These are phyloP conservation scores for Myrmecophaga tridactyla DNA, from an alignment of 2,113 vertebrate species.

Conservation along the genomic window DNA sequence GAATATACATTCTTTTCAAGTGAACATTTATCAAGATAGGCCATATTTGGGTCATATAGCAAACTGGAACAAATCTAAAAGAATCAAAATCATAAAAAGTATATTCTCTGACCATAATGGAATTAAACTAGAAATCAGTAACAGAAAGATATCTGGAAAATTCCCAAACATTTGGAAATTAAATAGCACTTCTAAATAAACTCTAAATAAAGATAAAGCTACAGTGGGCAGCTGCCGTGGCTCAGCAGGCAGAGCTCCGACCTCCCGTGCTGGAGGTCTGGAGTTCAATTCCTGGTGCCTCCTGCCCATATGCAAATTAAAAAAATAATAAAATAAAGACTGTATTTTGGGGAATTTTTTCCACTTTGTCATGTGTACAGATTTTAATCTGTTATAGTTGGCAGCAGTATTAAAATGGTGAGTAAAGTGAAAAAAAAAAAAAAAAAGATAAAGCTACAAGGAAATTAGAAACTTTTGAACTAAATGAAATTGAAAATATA, in stretches of 20 bases:
- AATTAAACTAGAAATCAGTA: background rate
- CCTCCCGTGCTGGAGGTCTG: too few species aligned
- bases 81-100: background rate
- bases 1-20: background rate
- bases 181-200: background rate
- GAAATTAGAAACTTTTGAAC: slow-evolving; percentile 9
- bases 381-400: slow-evolving; percentile 81
- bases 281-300: too few species aligned
- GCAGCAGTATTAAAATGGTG: slow-evolving; percentile 88
- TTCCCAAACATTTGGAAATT: background rate
- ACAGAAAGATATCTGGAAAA: background rate
- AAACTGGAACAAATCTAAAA: background rate
- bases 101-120: background rate
- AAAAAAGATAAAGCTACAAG: background rate
- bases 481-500: background rate
- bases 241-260: too few species aligned
- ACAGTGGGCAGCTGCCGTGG: too few species aligned
- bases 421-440: slow-evolving; percentile 82
- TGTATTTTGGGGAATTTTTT: slow-evolving; percentile 65
- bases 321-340: too few species aligned
- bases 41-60: background rate
- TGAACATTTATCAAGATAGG: background rate
- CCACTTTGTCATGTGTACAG: slow-evolving; percentile 80
- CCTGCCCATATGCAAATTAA: too few species aligned
- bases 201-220: background rate